Evolutionary conservation across 2,797 vertebrate species (phyloP).

Genomic region (Schizothorax lantsangensis): DNA sequence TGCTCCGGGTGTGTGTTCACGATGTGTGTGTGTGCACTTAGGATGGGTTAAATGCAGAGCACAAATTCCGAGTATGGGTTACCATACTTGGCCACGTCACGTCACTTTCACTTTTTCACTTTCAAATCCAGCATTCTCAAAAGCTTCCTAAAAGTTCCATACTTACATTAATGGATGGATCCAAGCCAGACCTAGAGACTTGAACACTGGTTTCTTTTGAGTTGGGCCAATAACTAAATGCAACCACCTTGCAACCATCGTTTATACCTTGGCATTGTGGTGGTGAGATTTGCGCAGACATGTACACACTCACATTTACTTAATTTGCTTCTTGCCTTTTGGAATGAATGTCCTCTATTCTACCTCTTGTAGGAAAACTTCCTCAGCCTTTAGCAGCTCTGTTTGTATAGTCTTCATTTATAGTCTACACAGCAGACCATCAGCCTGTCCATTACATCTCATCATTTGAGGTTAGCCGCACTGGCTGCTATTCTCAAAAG

Average conservation of each 20-base stretch:
- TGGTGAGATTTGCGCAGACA: not conserved
- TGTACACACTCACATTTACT: not conserved
- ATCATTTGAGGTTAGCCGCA: not conserved
- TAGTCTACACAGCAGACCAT: not conserved
- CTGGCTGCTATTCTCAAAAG: not conserved
- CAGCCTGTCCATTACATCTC: not conserved
- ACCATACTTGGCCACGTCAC: no score
- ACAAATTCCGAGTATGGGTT: no score
- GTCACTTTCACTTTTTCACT: no score
- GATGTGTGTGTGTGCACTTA: no score
- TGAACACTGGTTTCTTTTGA: not conserved
- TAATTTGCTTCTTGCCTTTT: not conserved
- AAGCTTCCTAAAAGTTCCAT: not conserved
- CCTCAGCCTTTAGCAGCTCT: not conserved
- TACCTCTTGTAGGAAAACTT: not conserved
- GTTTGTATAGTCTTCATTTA: not conserved
- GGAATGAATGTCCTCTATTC: not conserved
- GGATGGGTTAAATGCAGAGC: no score
- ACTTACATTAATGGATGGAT: not conserved
- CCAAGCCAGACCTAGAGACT: not conserved
- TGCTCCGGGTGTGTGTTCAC: no score
- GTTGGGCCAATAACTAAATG: not conserved
- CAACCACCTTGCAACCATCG: not conserved
- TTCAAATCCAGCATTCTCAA: not conserved
- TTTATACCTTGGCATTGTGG: not conserved